phyloP scores from a whole-genome alignment of 2,888 invertebrate genomes.

The Brenthis ino region DNA sequence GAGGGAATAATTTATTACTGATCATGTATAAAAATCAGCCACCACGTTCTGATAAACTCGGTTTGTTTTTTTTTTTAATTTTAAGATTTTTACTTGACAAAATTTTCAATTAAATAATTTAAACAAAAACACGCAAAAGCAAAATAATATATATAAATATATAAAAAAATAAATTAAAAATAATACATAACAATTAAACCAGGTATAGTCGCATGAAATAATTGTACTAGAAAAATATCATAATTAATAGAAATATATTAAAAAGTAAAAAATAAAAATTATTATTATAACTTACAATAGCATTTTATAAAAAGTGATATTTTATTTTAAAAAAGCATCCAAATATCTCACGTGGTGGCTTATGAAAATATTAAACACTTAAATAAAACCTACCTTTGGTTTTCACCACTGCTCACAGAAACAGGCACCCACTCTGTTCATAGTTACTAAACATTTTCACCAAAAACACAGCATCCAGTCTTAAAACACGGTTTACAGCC shows the following conservation, averaged over 20 bases:
- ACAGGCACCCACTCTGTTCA: slow-evolving; percentile 51
- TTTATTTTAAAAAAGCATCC: background rate
- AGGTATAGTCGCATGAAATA: too few relatives aligned
- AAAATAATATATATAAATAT: too few relatives aligned
- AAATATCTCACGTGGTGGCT: slow-evolving; percentile 16
- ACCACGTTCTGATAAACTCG: background rate
- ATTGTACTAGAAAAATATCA: too few relatives aligned
- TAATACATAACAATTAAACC: too few relatives aligned
- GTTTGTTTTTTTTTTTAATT: too few relatives aligned
- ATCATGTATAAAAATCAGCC: slow-evolving; percentile 5
- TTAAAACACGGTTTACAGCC: slow-evolving; percentile 44
- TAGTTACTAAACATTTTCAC: slow-evolving; percentile 57
- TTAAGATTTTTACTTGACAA: too few relatives aligned
- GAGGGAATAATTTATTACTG: slow-evolving; percentile 8
- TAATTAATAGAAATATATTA: too few relatives aligned
- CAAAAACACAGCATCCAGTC: slow-evolving; percentile 54
- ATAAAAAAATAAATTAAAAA: too few relatives aligned
- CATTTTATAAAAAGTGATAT: background rate
- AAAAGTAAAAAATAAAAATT: too few relatives aligned
- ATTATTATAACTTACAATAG: too few relatives aligned
- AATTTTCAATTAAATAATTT: too few relatives aligned
- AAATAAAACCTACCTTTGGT: slow-evolving; percentile 59
- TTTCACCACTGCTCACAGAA: slow-evolving; percentile 48
- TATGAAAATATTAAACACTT: slow-evolving; percentile 13
- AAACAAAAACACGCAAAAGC: too few relatives aligned